Evolutionary conservation across 2,797 vertebrate genomes (phyloP).

Genomic region (Myotis pilosus): DNA sequence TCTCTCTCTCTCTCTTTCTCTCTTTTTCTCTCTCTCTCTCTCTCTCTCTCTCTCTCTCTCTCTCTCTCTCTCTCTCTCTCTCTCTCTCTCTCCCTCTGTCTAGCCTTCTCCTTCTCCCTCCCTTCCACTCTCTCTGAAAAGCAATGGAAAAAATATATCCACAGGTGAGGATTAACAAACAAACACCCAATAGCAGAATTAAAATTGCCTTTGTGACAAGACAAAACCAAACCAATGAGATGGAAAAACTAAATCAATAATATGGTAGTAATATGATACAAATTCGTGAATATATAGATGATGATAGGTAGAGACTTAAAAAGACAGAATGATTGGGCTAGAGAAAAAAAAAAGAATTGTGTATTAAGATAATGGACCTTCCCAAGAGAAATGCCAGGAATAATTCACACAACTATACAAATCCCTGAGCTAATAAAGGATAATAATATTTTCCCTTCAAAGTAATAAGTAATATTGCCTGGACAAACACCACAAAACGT

Average conservation of each 20-base stretch:
- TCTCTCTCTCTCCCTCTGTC: no score
- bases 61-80: no score
- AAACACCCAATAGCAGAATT: background rate
- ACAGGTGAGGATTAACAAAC: no score
- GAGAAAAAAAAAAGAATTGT: background rate
- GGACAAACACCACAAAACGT: background rate
- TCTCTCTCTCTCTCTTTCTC: no score
- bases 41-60: background rate
- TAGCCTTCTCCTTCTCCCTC: no score
- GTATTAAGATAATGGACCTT: background rate
- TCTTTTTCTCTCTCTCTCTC: no score
- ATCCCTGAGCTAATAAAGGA: background rate
- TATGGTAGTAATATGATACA: background rate
- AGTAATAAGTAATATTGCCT: background rate
- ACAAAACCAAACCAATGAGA: background rate
- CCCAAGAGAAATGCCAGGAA: background rate
- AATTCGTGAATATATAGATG: background rate
- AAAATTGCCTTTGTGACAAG: background rate
- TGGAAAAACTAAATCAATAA: background rate
- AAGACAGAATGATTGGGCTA: background rate
- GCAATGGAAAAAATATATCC: no score
- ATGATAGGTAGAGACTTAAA: background rate
- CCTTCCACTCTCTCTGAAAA: no score
- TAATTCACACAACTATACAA: background rate
- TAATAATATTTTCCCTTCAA: background rate